Conservation (phyloP, 2,113 vertebrate genomes). For the Ranitomeya variabilis region DNA sequence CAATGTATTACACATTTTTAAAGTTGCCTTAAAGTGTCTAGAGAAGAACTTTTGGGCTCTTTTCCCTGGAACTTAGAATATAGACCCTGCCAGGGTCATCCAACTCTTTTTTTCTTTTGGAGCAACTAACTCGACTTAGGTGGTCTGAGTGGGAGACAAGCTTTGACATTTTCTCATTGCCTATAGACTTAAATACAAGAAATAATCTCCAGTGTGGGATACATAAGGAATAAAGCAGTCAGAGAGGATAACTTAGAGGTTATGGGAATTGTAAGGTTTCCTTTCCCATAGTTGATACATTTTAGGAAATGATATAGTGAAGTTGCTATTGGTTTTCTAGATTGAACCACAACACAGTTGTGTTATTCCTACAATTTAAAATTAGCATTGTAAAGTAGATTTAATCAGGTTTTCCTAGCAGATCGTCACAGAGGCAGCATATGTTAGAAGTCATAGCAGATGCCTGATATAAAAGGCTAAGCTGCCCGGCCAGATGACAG, state of each 20-base stretch:
- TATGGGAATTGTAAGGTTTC: background rate
- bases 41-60: background rate
- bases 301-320: background rate
- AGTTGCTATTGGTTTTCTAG: background rate
- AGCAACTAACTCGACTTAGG: background rate
- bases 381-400: conserved; percentile 36
- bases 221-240: background rate
- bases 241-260: background rate
- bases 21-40: background rate
- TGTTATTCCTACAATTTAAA: conserved; percentile 17
- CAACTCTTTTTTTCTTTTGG: background rate
- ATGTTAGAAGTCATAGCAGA: conserved; percentile 49
- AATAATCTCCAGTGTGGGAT: background rate
- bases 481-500: conserved; percentile 4
- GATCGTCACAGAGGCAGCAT: conserved; percentile 42
- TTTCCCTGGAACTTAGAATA: background rate
- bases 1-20: background rate
- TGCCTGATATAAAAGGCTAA: conserved; percentile 33
- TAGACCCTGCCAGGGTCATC: background rate
- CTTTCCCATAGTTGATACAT: background rate
- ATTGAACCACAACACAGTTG: background rate
- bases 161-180: background rate
- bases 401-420: conserved; percentile 57
- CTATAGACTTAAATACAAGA: background rate
- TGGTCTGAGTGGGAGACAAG: background rate